Base-by-base conservation (phyloP, 2,888 invertebrate genomes). In the Disparrhopalites patrizii region DNA sequence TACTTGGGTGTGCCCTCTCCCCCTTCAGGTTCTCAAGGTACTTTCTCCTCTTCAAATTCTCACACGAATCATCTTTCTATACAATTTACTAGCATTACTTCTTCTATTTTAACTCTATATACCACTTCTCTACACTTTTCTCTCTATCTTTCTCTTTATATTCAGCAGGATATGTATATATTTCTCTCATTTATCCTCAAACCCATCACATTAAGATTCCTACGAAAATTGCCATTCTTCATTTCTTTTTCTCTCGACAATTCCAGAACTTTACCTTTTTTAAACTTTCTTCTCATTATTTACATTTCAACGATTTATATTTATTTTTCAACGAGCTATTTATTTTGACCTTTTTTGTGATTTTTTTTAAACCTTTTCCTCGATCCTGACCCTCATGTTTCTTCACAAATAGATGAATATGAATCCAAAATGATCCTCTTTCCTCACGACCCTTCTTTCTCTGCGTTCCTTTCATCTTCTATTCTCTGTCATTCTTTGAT, bases 11-110 rank as follows among this genome's bases (percentile, higher is more conserved):
- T 80, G 78, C 36, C 62, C 69, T 68, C 47, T 67, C 72, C 72
- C 69, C n/a, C n/a, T n/a, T n/a, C 81, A 82, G 81, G 81, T 82
- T 79, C 81, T 81, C 80, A 81, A 81, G 81, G 77, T 81, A 81
- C 78, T 80, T 75, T 76, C 76, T 62, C 57, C 62, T 55, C 61
- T 66, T 71, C 27, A 62, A 63, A 65, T 30, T 33, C 62, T 62
- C 4, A 40, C 23, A 25, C 31, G 38, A 40, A 27, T 40, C 27
- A 40, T 38, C 47, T 58, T 47, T 47, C 47, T 47, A 38, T 58
- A 30, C 27, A 40, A 18, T 36, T 40, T 57, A 36, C 40, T 23
- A 8, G 1, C 30, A 51, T 56, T 36, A 30, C 36, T 54, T 36
- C 27, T 27, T 38, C 36, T 33, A 56, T n/a, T 38, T 57, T 8